Conservation (phyloP, 2,888 invertebrate genomes). For the Litoditis marina region DNA sequence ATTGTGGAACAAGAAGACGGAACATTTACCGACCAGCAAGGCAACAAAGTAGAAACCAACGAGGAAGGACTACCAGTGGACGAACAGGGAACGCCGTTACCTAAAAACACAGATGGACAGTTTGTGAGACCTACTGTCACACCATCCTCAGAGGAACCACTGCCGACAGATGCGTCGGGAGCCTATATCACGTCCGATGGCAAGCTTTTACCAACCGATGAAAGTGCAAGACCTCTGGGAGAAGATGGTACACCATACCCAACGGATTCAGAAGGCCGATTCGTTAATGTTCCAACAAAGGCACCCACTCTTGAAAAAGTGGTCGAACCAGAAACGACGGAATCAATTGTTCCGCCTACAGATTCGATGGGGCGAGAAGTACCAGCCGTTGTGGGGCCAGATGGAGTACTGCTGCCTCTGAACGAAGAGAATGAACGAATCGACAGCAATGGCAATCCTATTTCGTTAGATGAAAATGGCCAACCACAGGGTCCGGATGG, state of each 20-base stretch:
- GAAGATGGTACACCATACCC: conserved; percentile 17
- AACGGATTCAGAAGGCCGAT: conserved; percentile 9
- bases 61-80: conserved; percentile 24
- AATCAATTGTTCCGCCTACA: neutral
- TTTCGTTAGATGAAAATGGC: conserved; percentile 10
- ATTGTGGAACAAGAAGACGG: conserved; percentile 6
- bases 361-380: too few species aligned
- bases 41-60: conserved; percentile 12
- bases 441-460: conserved; percentile 25
- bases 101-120: conserved; percentile 19
- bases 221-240: conserved; percentile 8
- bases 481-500: conserved; percentile 30
- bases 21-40: conserved; percentile 9
- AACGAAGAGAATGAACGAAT: conserved; percentile 23
- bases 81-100: conserved; percentile 12
- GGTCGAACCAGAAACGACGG: too few species aligned
- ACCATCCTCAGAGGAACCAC: conserved; percentile 19
- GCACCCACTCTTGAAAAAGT: too few species aligned
- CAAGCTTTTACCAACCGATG: conserved; percentile 37
- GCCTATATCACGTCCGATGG: conserved; percentile 21
- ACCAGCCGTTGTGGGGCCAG: conserved; percentile 23
- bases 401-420: conserved; percentile 20
- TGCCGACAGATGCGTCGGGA: conserved; percentile 39
- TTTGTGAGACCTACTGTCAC: conserved; percentile 19
- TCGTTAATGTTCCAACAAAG: neutral